phyloP scores from a whole-genome alignment of 2,888 invertebrate species.

The Empis livida region DNA sequence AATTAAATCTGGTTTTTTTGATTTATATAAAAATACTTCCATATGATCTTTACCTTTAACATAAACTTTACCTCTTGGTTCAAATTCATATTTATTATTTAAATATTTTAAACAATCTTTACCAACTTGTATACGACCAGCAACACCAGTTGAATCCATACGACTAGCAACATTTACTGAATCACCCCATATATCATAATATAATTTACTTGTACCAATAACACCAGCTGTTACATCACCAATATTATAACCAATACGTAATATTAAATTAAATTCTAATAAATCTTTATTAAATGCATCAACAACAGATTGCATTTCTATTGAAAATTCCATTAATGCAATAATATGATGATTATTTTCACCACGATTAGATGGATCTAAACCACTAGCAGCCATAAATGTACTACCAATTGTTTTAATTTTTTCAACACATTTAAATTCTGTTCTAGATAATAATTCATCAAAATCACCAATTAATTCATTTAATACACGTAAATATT shows the following conservation, averaged over 20 bases:
- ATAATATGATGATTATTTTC: conserved; percentile 60
- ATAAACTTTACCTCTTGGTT: conserved; percentile 84
- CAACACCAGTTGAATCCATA: conserved; percentile 93
- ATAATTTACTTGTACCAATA: conserved; percentile 89
- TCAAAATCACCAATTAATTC: conserved; percentile 95
- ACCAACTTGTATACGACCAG: conserved; percentile 71
- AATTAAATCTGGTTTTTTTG: conserved; percentile 14
- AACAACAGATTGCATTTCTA: conserved; percentile 81
- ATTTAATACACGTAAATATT: conserved; percentile 87
- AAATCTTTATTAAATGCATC: conserved; percentile 81
- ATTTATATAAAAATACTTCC: conserved; percentile 66
- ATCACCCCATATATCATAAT: conserved; percentile 98
- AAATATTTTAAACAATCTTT: conserved; percentile 61
- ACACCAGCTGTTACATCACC: conserved; percentile 96
- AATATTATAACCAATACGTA: conserved; percentile 80
- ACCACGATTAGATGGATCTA: conserved; percentile 67
- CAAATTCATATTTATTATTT: conserved; percentile 66
- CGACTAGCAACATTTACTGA: conserved; percentile 94
- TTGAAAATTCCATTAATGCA: conserved; percentile 83
- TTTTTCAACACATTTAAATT: conserved; percentile 84
- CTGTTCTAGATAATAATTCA: conserved; percentile 68
- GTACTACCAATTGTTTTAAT: conserved; percentile 96
- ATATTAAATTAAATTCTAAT: conserved; percentile 75
- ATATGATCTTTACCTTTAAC: conserved; percentile 96
- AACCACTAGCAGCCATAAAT: conserved; percentile 94